Conservation (phyloP, 2,888 invertebrate genomes). For the Oscheius sp. region DNA sequence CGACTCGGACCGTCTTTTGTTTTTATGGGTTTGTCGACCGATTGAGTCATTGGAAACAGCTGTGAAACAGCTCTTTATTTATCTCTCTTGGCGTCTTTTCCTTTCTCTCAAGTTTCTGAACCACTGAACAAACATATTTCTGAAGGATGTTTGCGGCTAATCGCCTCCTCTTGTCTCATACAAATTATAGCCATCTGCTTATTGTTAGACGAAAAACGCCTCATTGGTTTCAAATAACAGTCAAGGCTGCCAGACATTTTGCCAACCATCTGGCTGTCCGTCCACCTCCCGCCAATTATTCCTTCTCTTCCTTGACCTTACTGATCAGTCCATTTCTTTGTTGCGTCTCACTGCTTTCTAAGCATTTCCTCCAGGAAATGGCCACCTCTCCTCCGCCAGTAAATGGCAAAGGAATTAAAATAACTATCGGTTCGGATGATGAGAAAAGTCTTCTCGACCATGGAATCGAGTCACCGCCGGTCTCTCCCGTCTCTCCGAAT, state of each 20-base stretch:
- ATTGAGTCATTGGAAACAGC: too few relatives aligned
- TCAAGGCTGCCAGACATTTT: background rate
- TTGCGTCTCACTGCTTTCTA: background rate
- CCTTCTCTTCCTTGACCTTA: background rate
- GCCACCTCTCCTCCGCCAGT: slow-evolving; percentile 8
- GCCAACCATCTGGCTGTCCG: slow-evolving; percentile 21
- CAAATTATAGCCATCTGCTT: too few relatives aligned
- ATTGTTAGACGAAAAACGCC: background rate
- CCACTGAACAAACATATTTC: slow-evolving; percentile 14
- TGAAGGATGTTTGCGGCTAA: slow-evolving; percentile 19
- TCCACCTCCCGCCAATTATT: background rate
- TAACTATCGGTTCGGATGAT: slow-evolving; percentile 50
- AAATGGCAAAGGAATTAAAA: slow-evolving; percentile 36
- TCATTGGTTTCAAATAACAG: slow-evolving; percentile 1
- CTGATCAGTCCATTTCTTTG: background rate
- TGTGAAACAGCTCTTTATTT: too few relatives aligned
- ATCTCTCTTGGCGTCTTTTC: too few relatives aligned
- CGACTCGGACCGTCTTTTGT: too few relatives aligned
- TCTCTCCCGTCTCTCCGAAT: slow-evolving; percentile 3
- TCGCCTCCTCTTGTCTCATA: background rate
- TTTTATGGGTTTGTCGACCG: too few relatives aligned
- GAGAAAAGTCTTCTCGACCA: slow-evolving; percentile 42
- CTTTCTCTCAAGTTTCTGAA: too few relatives aligned
- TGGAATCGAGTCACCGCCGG: background rate
- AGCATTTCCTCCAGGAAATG: background rate